A percentile compares a stretch with the other conserved stretches of the same genome.
Evolutionary conservation across 2,113 vertebrate species (phyloP).

Genomic region (Argyrosomus japonicus): DNA sequence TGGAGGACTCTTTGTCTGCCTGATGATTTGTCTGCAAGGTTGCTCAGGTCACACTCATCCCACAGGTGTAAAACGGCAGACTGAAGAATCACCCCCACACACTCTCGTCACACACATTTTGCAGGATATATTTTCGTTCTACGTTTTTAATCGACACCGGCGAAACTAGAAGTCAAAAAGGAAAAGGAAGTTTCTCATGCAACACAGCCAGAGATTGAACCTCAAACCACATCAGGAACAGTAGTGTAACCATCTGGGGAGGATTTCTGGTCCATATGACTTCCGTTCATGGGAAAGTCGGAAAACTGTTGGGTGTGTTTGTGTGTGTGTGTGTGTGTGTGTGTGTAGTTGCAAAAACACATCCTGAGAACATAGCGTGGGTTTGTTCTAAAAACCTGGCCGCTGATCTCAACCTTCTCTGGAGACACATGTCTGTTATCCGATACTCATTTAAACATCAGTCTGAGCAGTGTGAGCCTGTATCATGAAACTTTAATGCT

Average conservation of each 20-base stretch:
- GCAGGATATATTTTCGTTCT: too few species aligned
- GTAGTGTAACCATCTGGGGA: neutral
- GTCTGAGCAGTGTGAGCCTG: neutral
- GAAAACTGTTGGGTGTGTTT: too few species aligned
- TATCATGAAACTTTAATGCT: conserved; percentile 13
- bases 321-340: neutral
- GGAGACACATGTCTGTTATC: neutral
- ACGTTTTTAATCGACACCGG: neutral
- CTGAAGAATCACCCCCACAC: conserved; percentile 9
- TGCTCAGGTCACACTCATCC: conserved; percentile 22
- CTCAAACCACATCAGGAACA: neutral
- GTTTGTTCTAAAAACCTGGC: too few species aligned
- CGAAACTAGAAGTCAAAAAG: neutral
- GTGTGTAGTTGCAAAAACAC: neutral
- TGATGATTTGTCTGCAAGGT: conserved; percentile 42
- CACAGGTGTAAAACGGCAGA: conserved; percentile 16
- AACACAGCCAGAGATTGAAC: neutral
- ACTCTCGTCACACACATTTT: conserved; percentile 2
- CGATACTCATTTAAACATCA: neutral
- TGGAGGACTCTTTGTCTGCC: conserved; percentile 1
- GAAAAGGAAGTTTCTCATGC: neutral
- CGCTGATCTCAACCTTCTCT: neutral
- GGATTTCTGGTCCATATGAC: neutral
- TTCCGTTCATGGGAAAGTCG: neutral
- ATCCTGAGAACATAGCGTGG: too few species aligned